These are phyloP conservation scores for Hippoglossus stenolepis DNA, from an alignment of 2,113 vertebrate species.

Conservation along the genomic window DNA sequence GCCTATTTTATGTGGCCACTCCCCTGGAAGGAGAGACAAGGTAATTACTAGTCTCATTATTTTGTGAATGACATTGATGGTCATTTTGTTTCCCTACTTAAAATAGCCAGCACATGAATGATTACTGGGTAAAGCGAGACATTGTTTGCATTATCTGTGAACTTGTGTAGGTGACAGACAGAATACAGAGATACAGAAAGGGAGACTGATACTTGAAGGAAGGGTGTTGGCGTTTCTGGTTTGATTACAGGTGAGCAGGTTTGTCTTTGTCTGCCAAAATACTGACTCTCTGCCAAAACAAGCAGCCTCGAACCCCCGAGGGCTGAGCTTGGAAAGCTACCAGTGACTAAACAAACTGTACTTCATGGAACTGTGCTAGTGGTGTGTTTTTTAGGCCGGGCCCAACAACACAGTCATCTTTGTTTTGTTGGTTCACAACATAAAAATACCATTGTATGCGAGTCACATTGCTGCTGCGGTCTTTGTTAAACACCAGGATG, in stretches of 20 bases:
- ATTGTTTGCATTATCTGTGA: neutral
- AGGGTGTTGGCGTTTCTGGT: conserved; percentile 50
- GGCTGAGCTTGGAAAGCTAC: conserved; percentile 43
- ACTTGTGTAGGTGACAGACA: conserved; percentile 32
- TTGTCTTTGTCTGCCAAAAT: conserved; percentile 51
- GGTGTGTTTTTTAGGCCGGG: conserved; percentile 44
- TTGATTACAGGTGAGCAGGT: conserved; percentile 62
- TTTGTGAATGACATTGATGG: conserved; percentile 52
- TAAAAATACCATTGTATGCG: conserved; percentile 62
- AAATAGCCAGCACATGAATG: conserved; percentile 11
- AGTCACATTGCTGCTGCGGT: conserved; percentile 45
- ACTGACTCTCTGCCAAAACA: conserved; percentile 53
- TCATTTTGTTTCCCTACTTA: conserved; percentile 41
- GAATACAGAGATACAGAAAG: conserved; percentile 1
- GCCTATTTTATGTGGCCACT: conserved; percentile 46
- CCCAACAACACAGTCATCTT: conserved; percentile 49
- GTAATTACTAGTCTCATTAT: conserved; percentile 49
- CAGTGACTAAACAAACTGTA: conserved; percentile 26
- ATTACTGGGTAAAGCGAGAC: conserved; percentile 20
- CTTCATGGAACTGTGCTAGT: conserved; percentile 34
- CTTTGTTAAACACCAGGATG: conserved; percentile 51
- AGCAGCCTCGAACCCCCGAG: conserved; percentile 29
- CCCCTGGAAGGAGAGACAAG: conserved; percentile 42
- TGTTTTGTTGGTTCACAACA: conserved; percentile 48
- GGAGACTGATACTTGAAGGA: conserved; percentile 14